phyloP scores from a whole-genome alignment of 1,140 invertebrate species.

The Himalopsyche phryganea region DNA sequence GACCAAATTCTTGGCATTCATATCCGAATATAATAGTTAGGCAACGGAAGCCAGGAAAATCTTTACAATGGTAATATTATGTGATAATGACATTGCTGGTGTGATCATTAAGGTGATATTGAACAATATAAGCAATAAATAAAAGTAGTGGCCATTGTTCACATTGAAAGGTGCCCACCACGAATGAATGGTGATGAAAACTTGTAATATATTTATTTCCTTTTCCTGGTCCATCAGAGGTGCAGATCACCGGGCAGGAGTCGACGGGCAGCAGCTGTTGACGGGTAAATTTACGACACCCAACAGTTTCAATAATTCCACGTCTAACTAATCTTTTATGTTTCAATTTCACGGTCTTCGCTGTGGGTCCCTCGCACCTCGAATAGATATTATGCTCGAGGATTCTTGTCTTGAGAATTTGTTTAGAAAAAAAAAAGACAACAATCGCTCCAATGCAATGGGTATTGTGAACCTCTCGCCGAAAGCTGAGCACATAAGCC shows the following conservation, averaged over 20 bases:
- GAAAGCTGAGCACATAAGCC: slow-evolving; percentile 1
- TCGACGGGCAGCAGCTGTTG: slow-evolving; percentile 27
- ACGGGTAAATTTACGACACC: slow-evolving; percentile 31
- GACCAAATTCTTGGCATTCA: no score
- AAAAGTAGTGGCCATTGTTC: not conserved
- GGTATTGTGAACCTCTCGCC: no score
- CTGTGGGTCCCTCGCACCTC: slow-evolving; percentile 23
- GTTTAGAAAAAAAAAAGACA: slow-evolving; percentile 21
- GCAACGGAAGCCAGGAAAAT: no score
- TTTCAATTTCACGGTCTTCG: slow-evolving; percentile 33
- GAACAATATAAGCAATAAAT: not conserved
- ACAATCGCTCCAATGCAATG: slow-evolving; percentile 2
- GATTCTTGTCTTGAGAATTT: slow-evolving; percentile 13
- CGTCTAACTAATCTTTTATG: slow-evolving; percentile 25
- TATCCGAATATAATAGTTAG: no score
- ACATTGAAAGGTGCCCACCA: not conserved
- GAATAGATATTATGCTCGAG: slow-evolving; percentile 10
- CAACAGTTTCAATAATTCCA: slow-evolving; percentile 23
- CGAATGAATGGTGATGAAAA: not conserved
- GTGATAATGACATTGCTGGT: no score
- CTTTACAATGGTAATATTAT: no score
- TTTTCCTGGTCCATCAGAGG: slow-evolving; percentile 1
- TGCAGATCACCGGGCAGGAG: not conserved
- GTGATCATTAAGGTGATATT: not conserved
- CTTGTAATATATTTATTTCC: slow-evolving; percentile 6